Percentiles rank a stretch among this genome's conserved stretches.
Conservation (phyloP, 2,888 invertebrate species). For the Yponomeuta evonymella region DNA sequence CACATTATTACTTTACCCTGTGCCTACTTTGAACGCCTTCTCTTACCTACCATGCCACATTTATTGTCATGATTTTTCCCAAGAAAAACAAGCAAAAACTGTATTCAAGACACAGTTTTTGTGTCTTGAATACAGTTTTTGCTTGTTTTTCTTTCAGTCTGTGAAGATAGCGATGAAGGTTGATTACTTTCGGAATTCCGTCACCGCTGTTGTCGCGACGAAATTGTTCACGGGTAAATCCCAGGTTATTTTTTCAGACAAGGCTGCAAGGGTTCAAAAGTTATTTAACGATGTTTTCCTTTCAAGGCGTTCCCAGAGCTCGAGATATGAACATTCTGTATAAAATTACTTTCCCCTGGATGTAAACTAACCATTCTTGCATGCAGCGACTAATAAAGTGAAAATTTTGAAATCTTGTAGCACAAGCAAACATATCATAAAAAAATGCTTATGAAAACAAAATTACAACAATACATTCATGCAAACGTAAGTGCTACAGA, state of each 20-base stretch:
- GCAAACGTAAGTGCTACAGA: too few relatives aligned
- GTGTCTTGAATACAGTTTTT: too few relatives aligned
- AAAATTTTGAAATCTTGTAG: too few relatives aligned
- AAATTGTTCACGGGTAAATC: not conserved
- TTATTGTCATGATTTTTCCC: not conserved
- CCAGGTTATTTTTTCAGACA: not conserved
- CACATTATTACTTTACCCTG: too few relatives aligned
- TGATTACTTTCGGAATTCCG: conserved; percentile 3
- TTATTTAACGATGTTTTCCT: not conserved
- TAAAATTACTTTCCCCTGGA: not conserved
- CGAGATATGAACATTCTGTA: not conserved
- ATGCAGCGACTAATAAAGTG: too few relatives aligned
- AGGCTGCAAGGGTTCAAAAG: not conserved
- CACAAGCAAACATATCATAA: too few relatives aligned
- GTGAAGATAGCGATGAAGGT: not conserved
- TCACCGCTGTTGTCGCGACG: not conserved
- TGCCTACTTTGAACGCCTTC: too few relatives aligned
- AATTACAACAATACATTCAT: too few relatives aligned
- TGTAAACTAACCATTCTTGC: too few relatives aligned
- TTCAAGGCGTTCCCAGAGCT: not conserved
- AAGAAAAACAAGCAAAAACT: not conserved
- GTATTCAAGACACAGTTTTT: not conserved
- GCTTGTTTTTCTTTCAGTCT: too few relatives aligned
- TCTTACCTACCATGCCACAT: too few relatives aligned
- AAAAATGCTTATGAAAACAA: too few relatives aligned